Evolutionary conservation across 2,797 vertebrate species (phyloP).

Genomic region (Microchirus variegatus): DNA sequence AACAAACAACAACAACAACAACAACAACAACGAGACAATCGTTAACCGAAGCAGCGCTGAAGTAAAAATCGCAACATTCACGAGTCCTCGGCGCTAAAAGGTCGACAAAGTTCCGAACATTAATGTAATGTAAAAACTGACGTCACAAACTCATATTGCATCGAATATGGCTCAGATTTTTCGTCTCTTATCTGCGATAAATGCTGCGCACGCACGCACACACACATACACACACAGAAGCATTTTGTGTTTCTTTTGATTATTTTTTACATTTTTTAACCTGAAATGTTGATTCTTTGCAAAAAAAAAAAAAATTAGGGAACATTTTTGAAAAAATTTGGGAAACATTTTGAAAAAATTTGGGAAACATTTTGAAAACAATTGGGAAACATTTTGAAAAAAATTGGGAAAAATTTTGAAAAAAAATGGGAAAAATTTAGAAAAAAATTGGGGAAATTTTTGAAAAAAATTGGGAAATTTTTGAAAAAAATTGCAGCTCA

Average conservation of each 20-base stretch:
- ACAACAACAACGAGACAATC: conserved; percentile 44
- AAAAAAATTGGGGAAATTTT: too few relatives aligned
- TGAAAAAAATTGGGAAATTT: too few relatives aligned
- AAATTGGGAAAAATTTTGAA: too few relatives aligned
- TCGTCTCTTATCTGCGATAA: conserved; percentile 49
- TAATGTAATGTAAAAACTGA: conserved; percentile 84
- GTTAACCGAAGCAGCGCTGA: conserved; percentile 54
- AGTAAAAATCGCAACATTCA: conserved; percentile 64
- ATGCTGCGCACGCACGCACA: conserved; percentile 53
- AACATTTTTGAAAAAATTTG: too few relatives aligned
- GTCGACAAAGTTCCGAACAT: conserved; percentile 75
- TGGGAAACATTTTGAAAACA: too few relatives aligned
- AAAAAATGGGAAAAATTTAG: too few relatives aligned
- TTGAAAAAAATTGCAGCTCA: too few relatives aligned
- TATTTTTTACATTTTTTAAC: background rate
- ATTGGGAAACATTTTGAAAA: too few relatives aligned
- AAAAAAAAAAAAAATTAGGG: too few relatives aligned
- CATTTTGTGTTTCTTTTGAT: background rate
- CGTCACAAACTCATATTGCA: conserved; percentile 82
- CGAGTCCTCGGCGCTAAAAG: conserved; percentile 65
- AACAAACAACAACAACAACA: background rate
- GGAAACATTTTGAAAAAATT: too few relatives aligned
- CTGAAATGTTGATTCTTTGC: too few relatives aligned
- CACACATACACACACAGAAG: conserved; percentile 41
- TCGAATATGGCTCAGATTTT: conserved; percentile 83